Conservation (phyloP, 2,113 vertebrate genomes). For the Daboia siamensis region DNA sequence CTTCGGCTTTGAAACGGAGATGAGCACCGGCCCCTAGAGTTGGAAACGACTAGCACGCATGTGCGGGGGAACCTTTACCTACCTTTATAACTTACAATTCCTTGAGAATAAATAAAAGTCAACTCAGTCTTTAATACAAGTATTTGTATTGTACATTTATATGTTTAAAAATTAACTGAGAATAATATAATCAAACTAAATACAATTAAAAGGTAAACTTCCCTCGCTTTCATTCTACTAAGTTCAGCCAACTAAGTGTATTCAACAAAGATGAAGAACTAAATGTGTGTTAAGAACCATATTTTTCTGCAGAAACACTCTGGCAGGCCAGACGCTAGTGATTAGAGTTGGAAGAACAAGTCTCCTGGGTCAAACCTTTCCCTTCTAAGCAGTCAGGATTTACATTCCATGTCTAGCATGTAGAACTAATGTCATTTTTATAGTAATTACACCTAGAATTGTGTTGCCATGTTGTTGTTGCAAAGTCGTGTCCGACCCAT, state of each 20-base stretch:
- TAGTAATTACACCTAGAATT: neutral
- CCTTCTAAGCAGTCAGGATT: neutral
- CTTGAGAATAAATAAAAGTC: neutral
- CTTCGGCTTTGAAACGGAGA: too few relatives aligned
- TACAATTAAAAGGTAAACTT: neutral
- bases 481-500: too few relatives aligned
- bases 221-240: neutral
- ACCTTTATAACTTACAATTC: neutral
- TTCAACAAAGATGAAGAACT: neutral
- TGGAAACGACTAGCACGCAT: too few relatives aligned
- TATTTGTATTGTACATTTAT: neutral
- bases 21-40: too few relatives aligned
- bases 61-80: too few relatives aligned
- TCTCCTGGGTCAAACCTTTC: neutral
- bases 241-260: neutral
- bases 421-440: neutral
- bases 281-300: neutral
- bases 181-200: neutral
- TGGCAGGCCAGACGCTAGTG: neutral
- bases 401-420: neutral
- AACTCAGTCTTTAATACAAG: neutral
- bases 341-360: neutral
- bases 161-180: neutral
- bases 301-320: neutral
- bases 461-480: neutral